These are phyloP conservation scores for Drosophila anceps DNA, from an alignment of 2,888 invertebrate genomes.

Conservation along the genomic window DNA sequence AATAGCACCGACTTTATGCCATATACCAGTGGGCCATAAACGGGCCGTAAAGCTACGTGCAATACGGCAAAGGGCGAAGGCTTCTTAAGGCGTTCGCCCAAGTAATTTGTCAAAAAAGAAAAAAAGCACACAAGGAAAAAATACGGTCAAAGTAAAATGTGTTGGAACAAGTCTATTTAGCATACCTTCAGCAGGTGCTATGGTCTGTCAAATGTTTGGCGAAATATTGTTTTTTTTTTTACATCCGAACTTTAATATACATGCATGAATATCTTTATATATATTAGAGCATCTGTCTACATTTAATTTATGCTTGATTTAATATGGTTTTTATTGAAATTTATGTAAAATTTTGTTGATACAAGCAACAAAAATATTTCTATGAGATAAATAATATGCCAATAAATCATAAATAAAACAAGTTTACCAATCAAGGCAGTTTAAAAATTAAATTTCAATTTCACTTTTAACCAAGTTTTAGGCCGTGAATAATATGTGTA, in stretches of 20 bases:
- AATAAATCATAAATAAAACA: neutral
- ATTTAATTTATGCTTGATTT: neutral
- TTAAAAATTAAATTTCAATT: neutral
- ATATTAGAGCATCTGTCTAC: neutral
- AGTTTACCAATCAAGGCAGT: neutral
- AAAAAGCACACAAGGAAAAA: conserved; percentile 23
- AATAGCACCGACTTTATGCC: conserved; percentile 63
- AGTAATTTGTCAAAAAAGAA: conserved; percentile 56
- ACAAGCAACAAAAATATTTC: neutral
- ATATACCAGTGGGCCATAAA: conserved; percentile 61
- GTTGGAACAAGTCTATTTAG: conserved; percentile 12
- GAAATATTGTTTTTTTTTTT: conserved; percentile 8
- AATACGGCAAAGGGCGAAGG: conserved; percentile 28
- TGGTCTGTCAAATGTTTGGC: neutral
- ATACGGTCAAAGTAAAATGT: conserved; percentile 1
- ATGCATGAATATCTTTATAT: neutral
- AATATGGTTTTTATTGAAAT: neutral
- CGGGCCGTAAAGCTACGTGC: conserved; percentile 38
- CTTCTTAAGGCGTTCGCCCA: conserved; percentile 30
- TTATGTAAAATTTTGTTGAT: neutral
- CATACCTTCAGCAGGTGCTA: neutral
- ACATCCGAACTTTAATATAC: neutral
- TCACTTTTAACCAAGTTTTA: no score
- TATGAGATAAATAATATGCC: neutral
- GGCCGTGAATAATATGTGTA: no score